Conservation (phyloP, 2,888 invertebrate species). For the Cheilosia vernalis region DNA sequence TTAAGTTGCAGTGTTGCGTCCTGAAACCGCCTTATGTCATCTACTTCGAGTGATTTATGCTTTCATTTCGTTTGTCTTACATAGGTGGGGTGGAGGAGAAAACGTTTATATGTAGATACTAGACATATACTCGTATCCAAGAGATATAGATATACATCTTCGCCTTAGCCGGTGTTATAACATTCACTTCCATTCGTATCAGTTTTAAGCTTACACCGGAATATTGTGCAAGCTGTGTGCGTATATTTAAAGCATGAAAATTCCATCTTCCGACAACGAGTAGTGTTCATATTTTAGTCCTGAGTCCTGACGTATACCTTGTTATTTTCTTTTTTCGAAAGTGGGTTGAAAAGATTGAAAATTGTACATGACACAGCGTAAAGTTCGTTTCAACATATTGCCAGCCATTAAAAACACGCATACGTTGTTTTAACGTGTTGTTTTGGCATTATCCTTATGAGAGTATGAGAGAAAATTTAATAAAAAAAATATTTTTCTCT, state of each 20-base stretch:
- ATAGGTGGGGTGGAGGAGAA: not conserved
- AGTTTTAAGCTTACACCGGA: conserved; percentile 16
- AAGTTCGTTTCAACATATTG: conserved; percentile 49
- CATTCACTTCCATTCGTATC: conserved; percentile 44
- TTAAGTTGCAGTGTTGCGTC: conserved; percentile 56
- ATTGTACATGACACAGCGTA: conserved; percentile 46
- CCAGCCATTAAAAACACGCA: conserved; percentile 54
- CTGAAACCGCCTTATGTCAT: conserved; percentile 53
- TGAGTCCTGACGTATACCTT: not conserved
- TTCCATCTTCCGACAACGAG: not conserved
- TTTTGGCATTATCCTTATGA: conserved; percentile 31
- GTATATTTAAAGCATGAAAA: conserved; percentile 9
- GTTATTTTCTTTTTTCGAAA: not conserved
- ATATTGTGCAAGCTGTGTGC: not conserved
- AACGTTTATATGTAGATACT: not conserved
- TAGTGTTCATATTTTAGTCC: conserved; percentile 16
- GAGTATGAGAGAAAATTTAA: conserved; percentile 7
- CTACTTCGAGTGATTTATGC: conserved; percentile 53
- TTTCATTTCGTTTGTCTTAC: conserved; percentile 49
- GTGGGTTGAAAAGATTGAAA: conserved; percentile 40
- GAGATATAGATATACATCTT: conserved; percentile 13
- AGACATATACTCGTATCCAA: not conserved
- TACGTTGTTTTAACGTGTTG: conserved; percentile 41
- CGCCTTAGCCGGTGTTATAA: conserved; percentile 25
- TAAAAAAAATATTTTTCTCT: conserved; percentile 7